phyloP scores from a whole-genome alignment of 2,888 invertebrate genomes.

The Siphonodentalium dalli region DNA sequence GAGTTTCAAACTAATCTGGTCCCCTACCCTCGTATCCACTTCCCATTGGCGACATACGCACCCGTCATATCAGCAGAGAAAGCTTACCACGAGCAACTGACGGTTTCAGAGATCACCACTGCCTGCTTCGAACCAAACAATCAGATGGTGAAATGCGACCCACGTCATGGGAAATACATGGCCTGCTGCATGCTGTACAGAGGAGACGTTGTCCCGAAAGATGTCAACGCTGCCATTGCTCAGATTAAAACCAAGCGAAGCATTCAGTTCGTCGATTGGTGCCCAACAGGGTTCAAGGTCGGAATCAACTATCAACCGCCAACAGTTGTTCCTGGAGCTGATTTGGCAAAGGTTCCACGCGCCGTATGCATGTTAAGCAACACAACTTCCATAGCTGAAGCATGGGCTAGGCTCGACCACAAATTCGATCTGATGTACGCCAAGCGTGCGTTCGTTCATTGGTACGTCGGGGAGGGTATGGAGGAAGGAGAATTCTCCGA shows the following conservation, averaged over 20 bases:
- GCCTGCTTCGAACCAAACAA: conserved; percentile 84
- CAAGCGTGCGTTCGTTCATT: conserved; percentile 9
- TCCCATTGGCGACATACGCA: conserved; percentile 68
- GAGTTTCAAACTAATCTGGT: conserved; percentile 3
- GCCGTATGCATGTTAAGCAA: conserved; percentile 81
- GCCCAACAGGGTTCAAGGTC: no score
- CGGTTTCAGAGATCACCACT: conserved; percentile 64
- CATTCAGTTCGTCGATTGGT: no score
- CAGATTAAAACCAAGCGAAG: no score
- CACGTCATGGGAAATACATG: no score
- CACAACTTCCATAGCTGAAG: conserved; percentile 82
- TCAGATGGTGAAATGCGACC: conserved; percentile 86
- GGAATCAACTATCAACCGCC: no score
- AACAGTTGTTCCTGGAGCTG: no score
- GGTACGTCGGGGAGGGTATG: conserved; percentile 10
- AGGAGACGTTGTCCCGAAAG: conserved; percentile 71
- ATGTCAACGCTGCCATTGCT: conserved; percentile 49
- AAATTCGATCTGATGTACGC: conserved; percentile 33
- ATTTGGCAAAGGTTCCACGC: conserved; percentile 73
- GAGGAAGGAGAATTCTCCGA: conserved; percentile 6
- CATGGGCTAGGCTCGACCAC: conserved; percentile 75
- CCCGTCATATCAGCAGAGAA: conserved; percentile 1
- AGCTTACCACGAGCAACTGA: conserved; percentile 73
- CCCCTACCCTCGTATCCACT: no score
- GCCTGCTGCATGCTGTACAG: conserved; percentile 93